Evolutionary conservation across 64 coral and sea anemone species (phyloP).

Genomic region (Montipora foliosa): DNA sequence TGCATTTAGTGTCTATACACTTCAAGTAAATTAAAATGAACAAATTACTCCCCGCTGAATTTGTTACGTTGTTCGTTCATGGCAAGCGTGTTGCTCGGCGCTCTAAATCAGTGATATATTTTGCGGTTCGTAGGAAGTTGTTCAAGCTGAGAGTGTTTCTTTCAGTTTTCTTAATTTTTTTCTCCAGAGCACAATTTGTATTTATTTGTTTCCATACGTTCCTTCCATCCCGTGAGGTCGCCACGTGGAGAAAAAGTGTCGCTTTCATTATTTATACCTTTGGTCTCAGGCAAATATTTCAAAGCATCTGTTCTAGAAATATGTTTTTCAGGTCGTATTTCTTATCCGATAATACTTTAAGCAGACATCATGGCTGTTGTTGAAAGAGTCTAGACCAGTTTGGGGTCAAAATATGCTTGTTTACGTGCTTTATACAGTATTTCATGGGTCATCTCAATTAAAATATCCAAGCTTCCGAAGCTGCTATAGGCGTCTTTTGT

Average conservation of each 20-base stretch:
- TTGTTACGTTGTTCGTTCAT: not conserved
- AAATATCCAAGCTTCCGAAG: slow-evolving; percentile 31
- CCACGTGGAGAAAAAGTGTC: slow-evolving; percentile 17
- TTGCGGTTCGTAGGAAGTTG: not conserved
- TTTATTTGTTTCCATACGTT: not conserved
- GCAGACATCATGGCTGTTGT: not conserved
- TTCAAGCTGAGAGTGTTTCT: not conserved
- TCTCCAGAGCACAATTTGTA: slow-evolving; percentile 17
- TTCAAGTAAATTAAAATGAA: slow-evolving; percentile 1
- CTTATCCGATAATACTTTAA: not conserved
- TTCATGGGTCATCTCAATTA: not conserved
- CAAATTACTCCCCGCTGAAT: not conserved
- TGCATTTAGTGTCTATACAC: not conserved
- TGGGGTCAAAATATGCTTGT: not conserved
- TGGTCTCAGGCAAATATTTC: not conserved
- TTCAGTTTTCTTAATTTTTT: slow-evolving; percentile 5
- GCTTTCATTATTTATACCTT: slow-evolving; percentile 56
- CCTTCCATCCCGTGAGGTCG: not conserved
- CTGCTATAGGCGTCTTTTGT: slow-evolving; percentile 29
- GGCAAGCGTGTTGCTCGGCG: not conserved
- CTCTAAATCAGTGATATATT: not conserved
- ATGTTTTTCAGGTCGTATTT: not conserved
- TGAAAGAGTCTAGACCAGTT: not conserved
- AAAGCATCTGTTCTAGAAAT: not conserved
- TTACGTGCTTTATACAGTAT: not conserved